Percentiles rank a stretch among this genome's conserved stretches.
phyloP scores from a whole-genome alignment of 1,140 invertebrate genomes.

The Bombus pascuorum region DNA sequence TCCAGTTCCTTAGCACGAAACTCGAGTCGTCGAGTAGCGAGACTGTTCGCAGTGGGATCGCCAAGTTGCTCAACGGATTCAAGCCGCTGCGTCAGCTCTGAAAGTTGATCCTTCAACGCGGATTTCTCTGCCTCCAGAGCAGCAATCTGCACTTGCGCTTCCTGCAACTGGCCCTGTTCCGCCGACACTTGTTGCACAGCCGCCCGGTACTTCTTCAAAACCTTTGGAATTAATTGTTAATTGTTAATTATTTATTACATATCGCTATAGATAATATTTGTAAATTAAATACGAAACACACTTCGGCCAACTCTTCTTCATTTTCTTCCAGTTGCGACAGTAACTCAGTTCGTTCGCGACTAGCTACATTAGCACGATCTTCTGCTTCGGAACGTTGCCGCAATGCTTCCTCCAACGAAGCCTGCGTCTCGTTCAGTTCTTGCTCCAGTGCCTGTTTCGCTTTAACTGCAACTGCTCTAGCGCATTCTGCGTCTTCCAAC shows the following conservation, averaged over 20 bases:
- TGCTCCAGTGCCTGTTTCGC: conserved; percentile 91
- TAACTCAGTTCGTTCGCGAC: conserved; percentile 91
- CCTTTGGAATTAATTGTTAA: conserved; percentile 72
- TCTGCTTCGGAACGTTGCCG: conserved; percentile 90
- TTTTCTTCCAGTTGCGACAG: conserved; percentile 94
- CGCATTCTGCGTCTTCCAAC: conserved; percentile 94
- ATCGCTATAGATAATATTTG: not conserved
- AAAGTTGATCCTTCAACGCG: conserved; percentile 89
- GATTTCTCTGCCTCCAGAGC: conserved; percentile 90
- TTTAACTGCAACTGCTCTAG: conserved; percentile 91
- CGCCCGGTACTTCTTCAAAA: conserved; percentile 96
- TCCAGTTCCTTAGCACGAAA: conserved; percentile 94
- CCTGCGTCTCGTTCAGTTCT: conserved; percentile 89
- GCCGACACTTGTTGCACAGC: conserved; percentile 92
- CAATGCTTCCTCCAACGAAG: conserved; percentile 91
- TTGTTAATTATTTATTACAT: not conserved
- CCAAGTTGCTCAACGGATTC: conserved; percentile 90
- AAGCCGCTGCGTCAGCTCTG: conserved; percentile 89
- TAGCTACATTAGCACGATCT: conserved; percentile 88
- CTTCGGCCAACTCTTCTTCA: conserved; percentile 94
- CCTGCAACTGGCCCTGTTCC: conserved; percentile 91
- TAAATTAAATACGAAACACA: conserved; percentile 68
- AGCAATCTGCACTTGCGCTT: conserved; percentile 91
- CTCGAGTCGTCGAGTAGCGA: conserved; percentile 87
- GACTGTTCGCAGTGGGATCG: conserved; percentile 89